Conservation (phyloP, 1,140 invertebrate genomes). For the Orchesella cincta region DNA sequence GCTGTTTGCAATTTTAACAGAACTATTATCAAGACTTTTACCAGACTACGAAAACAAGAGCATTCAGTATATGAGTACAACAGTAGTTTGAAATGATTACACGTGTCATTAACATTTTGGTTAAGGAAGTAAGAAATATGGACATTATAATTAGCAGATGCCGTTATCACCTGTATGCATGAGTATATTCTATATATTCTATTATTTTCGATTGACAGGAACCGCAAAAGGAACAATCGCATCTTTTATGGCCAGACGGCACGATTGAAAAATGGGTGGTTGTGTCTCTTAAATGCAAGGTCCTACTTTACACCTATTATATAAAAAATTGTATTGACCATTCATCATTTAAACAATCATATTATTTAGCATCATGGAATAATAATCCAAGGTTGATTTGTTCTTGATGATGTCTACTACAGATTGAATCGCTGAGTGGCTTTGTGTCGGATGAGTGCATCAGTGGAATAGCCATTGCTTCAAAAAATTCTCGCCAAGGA, state of each 20-base stretch:
- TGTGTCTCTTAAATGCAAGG: constrained; percentile 45
- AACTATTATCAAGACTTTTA: too few relatives aligned
- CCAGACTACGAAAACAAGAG: too few relatives aligned
- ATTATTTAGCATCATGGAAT: neutral
- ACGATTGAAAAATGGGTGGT: constrained; percentile 50
- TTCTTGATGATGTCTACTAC: constrained; percentile 18
- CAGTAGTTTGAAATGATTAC: too few relatives aligned
- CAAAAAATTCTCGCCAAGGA: constrained; percentile 58
- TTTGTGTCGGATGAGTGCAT: constrained; percentile 52
- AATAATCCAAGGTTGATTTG: neutral
- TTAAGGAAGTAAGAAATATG: too few relatives aligned
- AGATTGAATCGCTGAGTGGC: constrained; percentile 55
- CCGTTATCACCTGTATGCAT: too few relatives aligned
- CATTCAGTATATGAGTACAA: too few relatives aligned
- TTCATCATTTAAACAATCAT: neutral
- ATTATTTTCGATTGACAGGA: constrained; percentile 56
- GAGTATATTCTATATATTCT: neutral
- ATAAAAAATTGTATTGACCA: neutral
- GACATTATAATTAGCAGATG: too few relatives aligned
- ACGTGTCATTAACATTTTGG: too few relatives aligned
- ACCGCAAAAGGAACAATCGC: constrained; percentile 59
- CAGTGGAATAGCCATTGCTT: constrained; percentile 62
- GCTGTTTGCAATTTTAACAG: too few relatives aligned
- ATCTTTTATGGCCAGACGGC: constrained; percentile 48
- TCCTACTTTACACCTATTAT: constrained; percentile 12